A percentile compares a stretch with the other conserved stretches of the same genome.
These are phyloP conservation scores for Eleutherodactylus coqui DNA, from an alignment of 2,797 vertebrate species.

Conservation along the genomic window DNA sequence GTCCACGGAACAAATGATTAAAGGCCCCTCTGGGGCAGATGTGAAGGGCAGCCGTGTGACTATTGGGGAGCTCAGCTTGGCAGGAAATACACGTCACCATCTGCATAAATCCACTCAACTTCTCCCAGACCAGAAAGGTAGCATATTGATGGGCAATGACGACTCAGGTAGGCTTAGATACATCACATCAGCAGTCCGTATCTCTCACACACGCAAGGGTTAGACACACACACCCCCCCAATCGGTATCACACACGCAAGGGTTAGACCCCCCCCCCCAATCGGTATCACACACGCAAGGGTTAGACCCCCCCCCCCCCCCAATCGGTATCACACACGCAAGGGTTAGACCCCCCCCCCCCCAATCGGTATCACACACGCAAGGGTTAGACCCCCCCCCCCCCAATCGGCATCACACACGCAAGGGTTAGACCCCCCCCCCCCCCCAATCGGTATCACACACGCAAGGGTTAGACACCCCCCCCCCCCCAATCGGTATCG, in stretches of 20 bases:
- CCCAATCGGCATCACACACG: not conserved
- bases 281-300: not conserved
- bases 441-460: too few species aligned
- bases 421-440: too few species aligned
- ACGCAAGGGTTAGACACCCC: too few species aligned
- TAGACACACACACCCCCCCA: not conserved
- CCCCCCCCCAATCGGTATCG: not conserved
- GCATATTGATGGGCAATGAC: too few species aligned
- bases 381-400: not conserved
- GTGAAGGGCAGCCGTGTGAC: too few species aligned
- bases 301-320: not conserved
- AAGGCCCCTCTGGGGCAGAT: too few species aligned
- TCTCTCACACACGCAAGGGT: not conserved
- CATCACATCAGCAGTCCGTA: not conserved
- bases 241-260: not conserved
- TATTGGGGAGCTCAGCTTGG: too few species aligned
- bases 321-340: not conserved
- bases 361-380: not conserved
- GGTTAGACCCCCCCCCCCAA: not conserved
- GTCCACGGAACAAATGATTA: too few species aligned
- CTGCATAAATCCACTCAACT: too few species aligned
- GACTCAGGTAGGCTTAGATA: not conserved
- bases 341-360: not conserved
- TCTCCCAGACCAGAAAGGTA: too few species aligned
- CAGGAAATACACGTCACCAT: too few species aligned